Evolutionary conservation across 2,113 vertebrate genomes (phyloP).

Genomic region (Desmodus rotundus): DNA sequence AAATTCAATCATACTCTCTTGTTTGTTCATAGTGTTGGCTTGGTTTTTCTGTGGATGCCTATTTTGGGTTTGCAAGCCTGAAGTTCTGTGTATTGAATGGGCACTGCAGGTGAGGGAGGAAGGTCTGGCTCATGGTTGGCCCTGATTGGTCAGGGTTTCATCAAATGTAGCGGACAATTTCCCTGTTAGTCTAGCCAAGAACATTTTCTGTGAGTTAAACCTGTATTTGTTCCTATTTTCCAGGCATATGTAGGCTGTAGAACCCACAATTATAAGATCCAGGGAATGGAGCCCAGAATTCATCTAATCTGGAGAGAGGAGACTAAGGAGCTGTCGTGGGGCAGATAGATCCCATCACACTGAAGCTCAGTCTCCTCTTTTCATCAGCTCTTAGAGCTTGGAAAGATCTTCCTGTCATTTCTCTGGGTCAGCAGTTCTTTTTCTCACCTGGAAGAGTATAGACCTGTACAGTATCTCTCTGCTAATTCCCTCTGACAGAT

Average conservation of each 20-base stretch:
- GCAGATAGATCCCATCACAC: background rate
- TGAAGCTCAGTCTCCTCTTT: background rate
- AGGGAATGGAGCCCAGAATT: background rate
- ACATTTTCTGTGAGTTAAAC: background rate
- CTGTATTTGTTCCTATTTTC: background rate
- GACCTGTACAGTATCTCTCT: background rate
- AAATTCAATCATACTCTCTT: background rate
- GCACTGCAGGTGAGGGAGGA: background rate
- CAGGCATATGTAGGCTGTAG: background rate
- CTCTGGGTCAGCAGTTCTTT: background rate
- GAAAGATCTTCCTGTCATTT: background rate
- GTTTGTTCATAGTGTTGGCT: background rate
- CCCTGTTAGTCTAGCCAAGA: background rate
- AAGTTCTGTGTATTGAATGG: background rate
- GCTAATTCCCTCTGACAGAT: background rate
- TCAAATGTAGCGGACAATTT: background rate
- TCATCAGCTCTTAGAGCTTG: background rate
- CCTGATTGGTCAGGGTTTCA: background rate
- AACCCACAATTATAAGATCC: background rate
- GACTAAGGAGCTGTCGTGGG: background rate
- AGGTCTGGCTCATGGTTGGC: background rate
- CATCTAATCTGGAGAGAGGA: background rate
- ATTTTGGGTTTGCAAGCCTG: background rate
- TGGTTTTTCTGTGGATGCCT: background rate
- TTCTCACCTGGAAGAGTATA: background rate